Evolutionary conservation across 2,113 vertebrate genomes (phyloP).

Genomic region (Amblyornis subalaris): DNA sequence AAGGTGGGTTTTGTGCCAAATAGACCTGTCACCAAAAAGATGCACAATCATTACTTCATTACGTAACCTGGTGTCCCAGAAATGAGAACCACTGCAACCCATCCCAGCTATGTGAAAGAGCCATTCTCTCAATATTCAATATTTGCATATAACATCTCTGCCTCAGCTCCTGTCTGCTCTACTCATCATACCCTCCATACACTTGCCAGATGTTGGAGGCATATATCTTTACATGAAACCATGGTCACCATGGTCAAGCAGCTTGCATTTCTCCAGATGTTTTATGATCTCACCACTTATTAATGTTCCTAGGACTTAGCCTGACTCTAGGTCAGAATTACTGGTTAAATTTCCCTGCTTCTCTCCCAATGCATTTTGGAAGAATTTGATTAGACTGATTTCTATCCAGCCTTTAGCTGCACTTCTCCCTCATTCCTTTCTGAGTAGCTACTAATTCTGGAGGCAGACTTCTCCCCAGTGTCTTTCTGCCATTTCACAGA

Average conservation of each 20-base stretch:
- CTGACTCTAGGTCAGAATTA: neutral
- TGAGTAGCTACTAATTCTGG: neutral
- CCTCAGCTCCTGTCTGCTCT: constrained; percentile 8
- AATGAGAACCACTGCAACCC: neutral
- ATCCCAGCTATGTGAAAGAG: neutral
- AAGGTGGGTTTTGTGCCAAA: neutral
- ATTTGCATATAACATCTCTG: neutral
- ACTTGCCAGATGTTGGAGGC: constrained; percentile 10
- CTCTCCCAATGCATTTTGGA: neutral
- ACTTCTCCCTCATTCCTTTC: neutral
- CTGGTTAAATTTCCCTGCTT: neutral
- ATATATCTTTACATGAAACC: neutral
- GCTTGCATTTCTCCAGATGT: constrained; percentile 43
- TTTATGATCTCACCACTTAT: constrained; percentile 38
- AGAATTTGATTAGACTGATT: neutral
- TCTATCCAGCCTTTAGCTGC: neutral
- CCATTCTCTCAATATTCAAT: neutral
- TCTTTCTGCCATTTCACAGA: neutral
- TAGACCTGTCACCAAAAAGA: neutral
- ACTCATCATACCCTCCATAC: neutral
- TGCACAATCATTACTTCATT: neutral
- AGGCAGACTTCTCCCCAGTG: neutral
- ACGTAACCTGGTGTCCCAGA: neutral
- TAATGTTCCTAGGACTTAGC: neutral
- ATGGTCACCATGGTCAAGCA: neutral